A percentile compares a stretch with the other conserved stretches of the same genome.
Evolutionary conservation across 1,140 invertebrate genomes (phyloP).

Genomic region (Sinonovacula constricta): DNA sequence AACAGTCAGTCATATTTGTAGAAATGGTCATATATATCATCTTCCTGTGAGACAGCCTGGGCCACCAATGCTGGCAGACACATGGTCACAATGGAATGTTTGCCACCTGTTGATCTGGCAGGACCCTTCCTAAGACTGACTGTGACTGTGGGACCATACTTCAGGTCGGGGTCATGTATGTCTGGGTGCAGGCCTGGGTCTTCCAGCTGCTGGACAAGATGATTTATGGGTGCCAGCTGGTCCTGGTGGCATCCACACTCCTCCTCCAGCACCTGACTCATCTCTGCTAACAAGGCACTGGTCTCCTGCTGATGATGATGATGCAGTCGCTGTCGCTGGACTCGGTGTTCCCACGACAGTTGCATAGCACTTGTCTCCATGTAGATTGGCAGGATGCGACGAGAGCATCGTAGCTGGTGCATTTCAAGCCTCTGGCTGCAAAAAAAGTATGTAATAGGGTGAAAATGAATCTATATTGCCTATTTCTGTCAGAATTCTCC

Average conservation of each 20-base stretch:
- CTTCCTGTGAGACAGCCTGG: slow-evolving; percentile 27
- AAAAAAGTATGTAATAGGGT: too few species aligned
- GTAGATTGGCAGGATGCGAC: too few species aligned
- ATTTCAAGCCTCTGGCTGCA: too few species aligned
- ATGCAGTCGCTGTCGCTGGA: neutral
- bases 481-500: too few species aligned
- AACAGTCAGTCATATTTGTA: too few species aligned
- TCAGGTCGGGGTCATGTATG: neutral
- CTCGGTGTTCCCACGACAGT: neutral
- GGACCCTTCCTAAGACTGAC: slow-evolving; percentile 37
- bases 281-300: neutral
- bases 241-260: neutral
- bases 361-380: too few species aligned
- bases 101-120: neutral
- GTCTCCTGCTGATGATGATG: slow-evolving; percentile 2
- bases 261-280: neutral
- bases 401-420: too few species aligned
- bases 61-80: slow-evolving; percentile 23
- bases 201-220: slow-evolving; percentile 15
- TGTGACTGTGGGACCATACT: slow-evolving; percentile 32
- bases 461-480: too few species aligned
- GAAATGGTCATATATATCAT: slow-evolving; percentile 41
- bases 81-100: slow-evolving; percentile 1
- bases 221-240: slow-evolving; percentile 1
- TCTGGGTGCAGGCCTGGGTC: neutral